Evolutionary conservation across 1,140 invertebrate species (phyloP).

Genomic region (Temnothorax nylanderi): DNA sequence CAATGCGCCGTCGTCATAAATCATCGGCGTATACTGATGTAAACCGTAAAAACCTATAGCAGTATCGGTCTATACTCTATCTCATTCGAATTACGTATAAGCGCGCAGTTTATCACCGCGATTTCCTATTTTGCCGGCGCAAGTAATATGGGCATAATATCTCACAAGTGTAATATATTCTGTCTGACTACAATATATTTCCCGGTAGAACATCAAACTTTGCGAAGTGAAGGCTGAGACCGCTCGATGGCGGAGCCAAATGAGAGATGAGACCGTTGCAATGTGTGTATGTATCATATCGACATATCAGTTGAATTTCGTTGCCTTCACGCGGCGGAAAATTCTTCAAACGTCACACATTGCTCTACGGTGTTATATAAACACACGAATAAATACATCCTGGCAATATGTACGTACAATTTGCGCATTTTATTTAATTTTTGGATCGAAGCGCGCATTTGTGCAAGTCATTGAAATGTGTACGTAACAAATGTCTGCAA

Average conservation of each 20-base stretch:
- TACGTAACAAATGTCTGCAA: constrained; percentile 34
- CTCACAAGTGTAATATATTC: constrained; percentile 62
- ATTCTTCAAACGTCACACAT: background rate
- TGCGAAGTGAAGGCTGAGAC: constrained; percentile 10
- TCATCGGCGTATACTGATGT: constrained; percentile 41
- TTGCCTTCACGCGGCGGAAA: background rate
- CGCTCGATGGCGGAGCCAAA: constrained; percentile 36
- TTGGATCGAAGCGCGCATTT: constrained; percentile 27
- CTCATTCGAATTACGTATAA: constrained; percentile 63
- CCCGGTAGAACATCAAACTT: constrained; percentile 66
- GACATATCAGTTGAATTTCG: constrained; percentile 53
- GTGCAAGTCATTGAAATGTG: constrained; percentile 37
- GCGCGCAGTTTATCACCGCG: constrained; percentile 62
- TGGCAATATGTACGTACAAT: background rate
- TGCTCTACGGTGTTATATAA: background rate
- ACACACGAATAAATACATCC: background rate
- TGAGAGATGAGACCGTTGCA: constrained; percentile 20
- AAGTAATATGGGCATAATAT: constrained; percentile 63
- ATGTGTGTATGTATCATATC: constrained; percentile 31
- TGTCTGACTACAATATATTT: constrained; percentile 66
- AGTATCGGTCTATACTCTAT: constrained; percentile 38
- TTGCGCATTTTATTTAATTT: constrained; percentile 46
- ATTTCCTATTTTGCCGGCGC: constrained; percentile 58
- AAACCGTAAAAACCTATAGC: constrained; percentile 14
- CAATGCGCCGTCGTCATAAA: constrained; percentile 30